A percentile compares a stretch with the other conserved stretches of the same genome.
Conservation (phyloP, 2,888 invertebrate genomes). For the Cataglyphis livida region DNA sequence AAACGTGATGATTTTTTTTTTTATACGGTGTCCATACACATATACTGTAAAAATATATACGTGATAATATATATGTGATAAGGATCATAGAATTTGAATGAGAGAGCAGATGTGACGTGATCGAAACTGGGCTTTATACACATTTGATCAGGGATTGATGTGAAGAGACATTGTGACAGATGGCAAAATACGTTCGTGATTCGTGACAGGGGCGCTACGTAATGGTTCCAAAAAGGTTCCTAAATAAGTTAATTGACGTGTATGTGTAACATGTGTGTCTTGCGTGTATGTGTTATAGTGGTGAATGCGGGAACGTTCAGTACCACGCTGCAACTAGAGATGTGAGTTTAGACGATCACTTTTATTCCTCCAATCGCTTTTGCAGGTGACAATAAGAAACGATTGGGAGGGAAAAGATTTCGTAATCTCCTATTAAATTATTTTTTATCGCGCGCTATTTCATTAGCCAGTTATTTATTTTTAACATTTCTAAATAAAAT, state of each 20-base stretch:
- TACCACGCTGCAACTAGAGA: slow-evolving; percentile 76
- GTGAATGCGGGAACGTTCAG: slow-evolving; percentile 66
- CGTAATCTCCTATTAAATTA: neutral
- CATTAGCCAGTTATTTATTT: slow-evolving; percentile 3
- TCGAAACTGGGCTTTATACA: slow-evolving; percentile 30
- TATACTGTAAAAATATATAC: slow-evolving; percentile 56
- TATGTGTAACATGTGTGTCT: slow-evolving; percentile 16
- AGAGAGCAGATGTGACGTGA: slow-evolving; percentile 18
- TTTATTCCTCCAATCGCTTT: slow-evolving; percentile 7
- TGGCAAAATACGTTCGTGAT: slow-evolving; percentile 65
- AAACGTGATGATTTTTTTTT: slow-evolving; percentile 38
- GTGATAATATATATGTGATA: slow-evolving; percentile 11
- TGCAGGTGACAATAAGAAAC: neutral
- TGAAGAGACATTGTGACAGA: slow-evolving; percentile 62
- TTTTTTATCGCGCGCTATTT: neutral
- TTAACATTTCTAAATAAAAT: neutral
- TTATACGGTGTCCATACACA: slow-evolving; percentile 53
- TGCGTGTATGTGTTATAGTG: neutral
- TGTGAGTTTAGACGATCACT: slow-evolving; percentile 67
- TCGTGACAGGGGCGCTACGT: slow-evolving; percentile 82
- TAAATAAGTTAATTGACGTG: slow-evolving; percentile 60
- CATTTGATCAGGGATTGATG: slow-evolving; percentile 31
- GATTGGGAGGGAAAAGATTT: neutral
- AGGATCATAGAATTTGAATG: slow-evolving; percentile 33
- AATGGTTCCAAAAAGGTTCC: slow-evolving; percentile 83